A percentile compares a stretch with the other conserved stretches of the same genome.
phyloP scores from a whole-genome alignment of 2,113 vertebrate genomes.

The Aplodontia rufa region DNA sequence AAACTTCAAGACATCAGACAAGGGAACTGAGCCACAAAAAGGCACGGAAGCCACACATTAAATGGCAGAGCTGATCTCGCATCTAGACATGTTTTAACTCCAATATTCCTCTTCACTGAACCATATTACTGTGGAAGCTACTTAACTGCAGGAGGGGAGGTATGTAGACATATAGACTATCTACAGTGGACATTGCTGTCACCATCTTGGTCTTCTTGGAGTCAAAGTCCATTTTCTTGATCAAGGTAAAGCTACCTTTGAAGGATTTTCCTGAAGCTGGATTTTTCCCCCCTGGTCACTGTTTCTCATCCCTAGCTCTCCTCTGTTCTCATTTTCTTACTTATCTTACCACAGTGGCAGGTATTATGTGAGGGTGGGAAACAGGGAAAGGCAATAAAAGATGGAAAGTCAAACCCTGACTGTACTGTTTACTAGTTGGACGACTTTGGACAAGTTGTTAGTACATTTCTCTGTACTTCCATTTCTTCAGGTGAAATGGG shows the following conservation, averaged over 20 bases:
- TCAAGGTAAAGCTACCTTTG: background rate
- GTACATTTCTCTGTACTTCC: background rate
- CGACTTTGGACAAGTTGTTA: background rate
- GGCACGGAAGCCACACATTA: background rate
- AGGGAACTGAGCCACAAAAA: background rate
- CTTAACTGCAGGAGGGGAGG: background rate
- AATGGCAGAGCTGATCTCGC: background rate
- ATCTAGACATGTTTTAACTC: background rate
- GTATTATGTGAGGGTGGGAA: rapidly evolving
- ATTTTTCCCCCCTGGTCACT: too few relatives aligned
- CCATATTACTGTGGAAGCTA: too few relatives aligned
- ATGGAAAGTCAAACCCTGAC: background rate
- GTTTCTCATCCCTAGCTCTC: background rate
- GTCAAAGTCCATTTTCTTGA: background rate
- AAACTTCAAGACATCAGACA: background rate
- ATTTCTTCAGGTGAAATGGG: background rate
- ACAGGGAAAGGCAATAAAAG: background rate
- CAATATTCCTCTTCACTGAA: background rate
- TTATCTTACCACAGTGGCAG: background rate
- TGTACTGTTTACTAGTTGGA: background rate
- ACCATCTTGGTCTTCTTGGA: background rate
- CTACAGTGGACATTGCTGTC: background rate
- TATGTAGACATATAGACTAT: background rate
- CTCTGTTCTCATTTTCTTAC: background rate
- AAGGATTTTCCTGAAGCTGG: background rate